These are phyloP conservation scores for Cherax destructor DNA, from an alignment of 1,140 invertebrate genomes.

Conservation along the genomic window DNA sequence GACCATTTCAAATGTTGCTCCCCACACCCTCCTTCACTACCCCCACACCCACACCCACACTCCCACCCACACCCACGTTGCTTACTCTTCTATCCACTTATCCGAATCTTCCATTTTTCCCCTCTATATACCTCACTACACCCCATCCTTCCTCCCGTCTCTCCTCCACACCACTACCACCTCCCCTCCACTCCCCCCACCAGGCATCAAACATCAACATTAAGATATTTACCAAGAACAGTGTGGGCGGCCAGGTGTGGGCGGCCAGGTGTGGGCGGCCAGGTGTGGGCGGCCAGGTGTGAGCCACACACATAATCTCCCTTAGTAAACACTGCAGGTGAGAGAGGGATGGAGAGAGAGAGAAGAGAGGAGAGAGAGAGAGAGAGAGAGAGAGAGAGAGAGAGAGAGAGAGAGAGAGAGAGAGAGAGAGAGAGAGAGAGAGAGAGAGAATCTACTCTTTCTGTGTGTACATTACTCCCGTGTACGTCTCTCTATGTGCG, in stretches of 20 bases:
- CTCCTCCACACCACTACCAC: background rate
- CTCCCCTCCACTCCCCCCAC: background rate
- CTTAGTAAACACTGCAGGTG: background rate
- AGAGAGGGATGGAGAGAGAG: too few relatives aligned
- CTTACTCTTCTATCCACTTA: too few relatives aligned
- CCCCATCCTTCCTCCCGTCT: background rate
- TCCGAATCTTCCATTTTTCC: too few relatives aligned
- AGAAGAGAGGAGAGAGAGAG: background rate
- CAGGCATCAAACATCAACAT: background rate
- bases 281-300: background rate
- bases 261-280: too few relatives aligned
- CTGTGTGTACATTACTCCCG: background rate
- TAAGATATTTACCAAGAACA: slow-evolving; percentile 16
- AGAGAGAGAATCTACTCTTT: background rate
- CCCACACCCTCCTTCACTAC: background rate
- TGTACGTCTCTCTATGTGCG: background rate
- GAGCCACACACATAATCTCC: too few relatives aligned
- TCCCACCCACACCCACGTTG: too few relatives aligned
- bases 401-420: slow-evolving; percentile 7
- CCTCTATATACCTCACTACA: too few relatives aligned
- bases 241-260: background rate
- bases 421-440: background rate
- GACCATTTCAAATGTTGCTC: background rate
- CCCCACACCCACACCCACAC: too few relatives aligned
- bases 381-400: background rate